Percentiles rank a stretch among this genome's conserved stretches.
Evolutionary conservation across 2,113 vertebrate species (phyloP).

Genomic region (Oncorhynchus masou): DNA sequence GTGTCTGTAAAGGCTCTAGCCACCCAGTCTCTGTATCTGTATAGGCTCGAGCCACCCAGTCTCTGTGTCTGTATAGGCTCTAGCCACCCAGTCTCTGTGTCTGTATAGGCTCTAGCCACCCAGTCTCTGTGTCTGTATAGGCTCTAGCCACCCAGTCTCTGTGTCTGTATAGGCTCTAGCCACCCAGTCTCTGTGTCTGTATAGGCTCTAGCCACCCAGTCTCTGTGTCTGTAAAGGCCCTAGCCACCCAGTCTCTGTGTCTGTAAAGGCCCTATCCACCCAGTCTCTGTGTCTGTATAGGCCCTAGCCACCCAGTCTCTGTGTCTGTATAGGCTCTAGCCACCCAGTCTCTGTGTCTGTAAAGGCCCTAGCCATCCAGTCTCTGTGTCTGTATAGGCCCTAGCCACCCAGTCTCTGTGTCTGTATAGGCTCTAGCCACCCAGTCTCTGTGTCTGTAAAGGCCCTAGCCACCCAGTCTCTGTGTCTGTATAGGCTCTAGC

Average conservation of each 20-base stretch:
- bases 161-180: not conserved
- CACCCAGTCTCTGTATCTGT: not conserved
- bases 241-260: not conserved
- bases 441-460: not conserved
- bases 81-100: not conserved
- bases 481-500: not conserved
- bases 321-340: not conserved
- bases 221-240: not conserved
- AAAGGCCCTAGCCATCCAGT: no score
- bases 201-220: no score
- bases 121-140: not conserved
- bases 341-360: not conserved
- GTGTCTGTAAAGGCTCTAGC: not conserved
- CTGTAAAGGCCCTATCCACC: no score
- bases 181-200: not conserved
- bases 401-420: not conserved
- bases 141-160: not conserved
- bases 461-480: not conserved
- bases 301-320: not conserved
- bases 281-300: not conserved
- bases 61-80: not conserved
- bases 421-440: no score
- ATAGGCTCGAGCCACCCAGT: no score
- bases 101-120: no score
- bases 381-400: not conserved